Conservation (phyloP, 2,797 vertebrate genomes). For the Arremon aurantiirostris region DNA sequence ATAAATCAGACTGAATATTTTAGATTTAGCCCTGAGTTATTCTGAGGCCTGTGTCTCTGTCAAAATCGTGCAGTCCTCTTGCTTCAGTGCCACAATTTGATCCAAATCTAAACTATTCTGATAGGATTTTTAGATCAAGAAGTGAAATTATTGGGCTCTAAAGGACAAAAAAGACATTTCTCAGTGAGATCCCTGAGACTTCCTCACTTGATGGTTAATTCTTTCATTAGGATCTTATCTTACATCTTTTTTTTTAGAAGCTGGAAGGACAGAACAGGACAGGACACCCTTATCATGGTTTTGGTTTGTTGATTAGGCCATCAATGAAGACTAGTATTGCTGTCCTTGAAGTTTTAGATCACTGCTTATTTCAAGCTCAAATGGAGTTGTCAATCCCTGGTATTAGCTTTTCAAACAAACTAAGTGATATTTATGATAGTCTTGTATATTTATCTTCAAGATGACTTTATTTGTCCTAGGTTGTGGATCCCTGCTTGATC, state of each 20-base stretch:
- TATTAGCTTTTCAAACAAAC: constrained; percentile 38
- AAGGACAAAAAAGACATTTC: not conserved
- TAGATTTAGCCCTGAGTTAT: not conserved
- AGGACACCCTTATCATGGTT: not conserved
- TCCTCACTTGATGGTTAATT: not conserved
- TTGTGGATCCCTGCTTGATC: constrained; percentile 11
- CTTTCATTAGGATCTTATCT: not conserved
- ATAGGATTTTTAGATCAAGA: not conserved
- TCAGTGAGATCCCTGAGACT: not conserved
- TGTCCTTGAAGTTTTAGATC: not conserved
- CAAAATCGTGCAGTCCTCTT: not conserved
- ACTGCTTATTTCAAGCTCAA: not conserved
- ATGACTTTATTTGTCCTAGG: constrained; percentile 53
- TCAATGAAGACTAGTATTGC: not conserved
- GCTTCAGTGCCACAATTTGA: not conserved
- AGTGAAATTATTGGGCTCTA: not conserved
- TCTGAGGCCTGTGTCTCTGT: not conserved
- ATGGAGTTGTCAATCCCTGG: not conserved
- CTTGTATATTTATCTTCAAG: constrained; percentile 30
- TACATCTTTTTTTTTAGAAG: not conserved
- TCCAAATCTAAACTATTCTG: not conserved
- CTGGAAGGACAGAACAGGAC: not conserved
- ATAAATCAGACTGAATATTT: not conserved
- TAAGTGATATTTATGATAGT: constrained; percentile 54
- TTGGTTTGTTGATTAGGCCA: not conserved